Conservation (phyloP, 2,113 vertebrate species). For the Petromus typicus region DNA sequence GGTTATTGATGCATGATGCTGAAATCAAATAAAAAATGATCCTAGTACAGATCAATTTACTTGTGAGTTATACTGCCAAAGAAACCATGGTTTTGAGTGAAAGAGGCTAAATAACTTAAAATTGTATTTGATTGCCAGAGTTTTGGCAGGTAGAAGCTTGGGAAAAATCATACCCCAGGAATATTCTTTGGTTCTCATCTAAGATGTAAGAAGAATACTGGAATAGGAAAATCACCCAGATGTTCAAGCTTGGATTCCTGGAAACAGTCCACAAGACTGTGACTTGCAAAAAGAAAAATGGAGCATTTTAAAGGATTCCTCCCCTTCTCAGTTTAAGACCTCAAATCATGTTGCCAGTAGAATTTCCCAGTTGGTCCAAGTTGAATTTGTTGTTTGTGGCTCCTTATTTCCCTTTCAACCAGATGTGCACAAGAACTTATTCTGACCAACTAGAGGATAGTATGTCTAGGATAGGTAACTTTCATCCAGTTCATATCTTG, state of each 20-base stretch:
- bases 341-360: background rate
- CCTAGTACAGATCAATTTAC: background rate
- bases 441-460: too few species aligned
- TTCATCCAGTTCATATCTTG: background rate
- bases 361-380: background rate
- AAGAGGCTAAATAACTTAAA: background rate
- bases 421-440: background rate
- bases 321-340: background rate
- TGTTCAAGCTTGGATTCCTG: background rate
- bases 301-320: background rate
- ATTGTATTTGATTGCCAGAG: background rate
- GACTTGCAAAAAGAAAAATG: background rate
- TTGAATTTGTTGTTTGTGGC: background rate
- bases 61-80: background rate
- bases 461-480: background rate
- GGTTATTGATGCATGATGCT: background rate
- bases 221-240: background rate
- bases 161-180: background rate
- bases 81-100: background rate
- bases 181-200: background rate
- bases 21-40: background rate
- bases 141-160: background rate
- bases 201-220: background rate
- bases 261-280: background rate
- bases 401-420: background rate